Conservation (phyloP, 2,113 vertebrate species). For the Rhadina sibilatrix region DNA sequence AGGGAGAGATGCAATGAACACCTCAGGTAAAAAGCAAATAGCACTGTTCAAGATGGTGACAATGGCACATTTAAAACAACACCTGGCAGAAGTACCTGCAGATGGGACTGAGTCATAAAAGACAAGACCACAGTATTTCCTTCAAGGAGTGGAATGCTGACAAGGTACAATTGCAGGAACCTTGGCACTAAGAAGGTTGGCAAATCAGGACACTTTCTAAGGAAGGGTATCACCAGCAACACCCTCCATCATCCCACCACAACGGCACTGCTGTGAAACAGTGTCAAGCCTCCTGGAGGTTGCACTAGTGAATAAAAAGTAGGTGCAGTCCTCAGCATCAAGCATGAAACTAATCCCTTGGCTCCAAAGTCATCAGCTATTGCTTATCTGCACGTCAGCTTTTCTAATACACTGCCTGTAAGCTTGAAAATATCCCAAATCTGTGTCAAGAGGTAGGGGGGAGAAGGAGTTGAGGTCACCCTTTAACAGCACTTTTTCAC, state of each 20-base stretch:
- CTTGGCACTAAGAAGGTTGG: not conserved
- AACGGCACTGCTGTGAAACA: not conserved
- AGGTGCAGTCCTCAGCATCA: not conserved
- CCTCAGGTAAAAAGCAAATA: not conserved
- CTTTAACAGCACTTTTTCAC: not conserved
- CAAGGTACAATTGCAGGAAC: not conserved
- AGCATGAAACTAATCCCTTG: not conserved
- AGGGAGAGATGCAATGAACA: not conserved
- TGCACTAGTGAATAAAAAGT: not conserved
- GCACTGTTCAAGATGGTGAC: not conserved
- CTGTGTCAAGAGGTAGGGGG: not conserved
- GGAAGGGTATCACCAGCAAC: not conserved
- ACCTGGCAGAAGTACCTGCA: not conserved
- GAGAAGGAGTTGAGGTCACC: not conserved
- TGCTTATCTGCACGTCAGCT: not conserved
- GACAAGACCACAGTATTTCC: not conserved
- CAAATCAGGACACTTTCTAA: not conserved
- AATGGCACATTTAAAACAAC: not conserved
- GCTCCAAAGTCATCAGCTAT: not conserved
- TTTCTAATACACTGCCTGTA: not conserved
- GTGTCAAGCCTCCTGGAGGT: not conserved
- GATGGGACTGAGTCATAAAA: not conserved
- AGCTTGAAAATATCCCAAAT: not conserved
- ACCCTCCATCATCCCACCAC: not conserved
- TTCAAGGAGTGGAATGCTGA: not conserved